These are phyloP conservation scores for Onychomys torridus DNA, from an alignment of 2,797 vertebrate species.

Conservation along the genomic window DNA sequence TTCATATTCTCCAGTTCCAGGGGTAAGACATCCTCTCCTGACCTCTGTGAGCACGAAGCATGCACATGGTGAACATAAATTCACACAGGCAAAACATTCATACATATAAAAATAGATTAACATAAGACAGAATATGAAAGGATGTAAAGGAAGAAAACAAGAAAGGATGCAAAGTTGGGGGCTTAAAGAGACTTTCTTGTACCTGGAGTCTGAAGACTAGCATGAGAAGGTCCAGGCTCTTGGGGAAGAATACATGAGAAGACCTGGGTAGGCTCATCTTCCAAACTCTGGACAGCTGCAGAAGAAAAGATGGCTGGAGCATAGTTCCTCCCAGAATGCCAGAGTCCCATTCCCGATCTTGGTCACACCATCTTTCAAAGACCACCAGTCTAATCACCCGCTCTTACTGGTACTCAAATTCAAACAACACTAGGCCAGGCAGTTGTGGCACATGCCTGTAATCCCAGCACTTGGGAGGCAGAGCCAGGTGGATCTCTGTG, in stretches of 20 bases:
- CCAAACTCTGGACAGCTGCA: constrained; percentile 40
- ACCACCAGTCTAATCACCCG: background rate
- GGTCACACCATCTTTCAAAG: background rate
- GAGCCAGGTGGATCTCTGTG: no score
- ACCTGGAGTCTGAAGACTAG: constrained; percentile 51
- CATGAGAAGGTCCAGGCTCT: background rate
- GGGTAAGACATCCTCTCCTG: background rate
- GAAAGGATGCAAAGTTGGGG: background rate
- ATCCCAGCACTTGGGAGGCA: no score
- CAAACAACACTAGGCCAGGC: background rate
- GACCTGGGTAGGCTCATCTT: constrained; percentile 88
- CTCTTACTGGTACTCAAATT: background rate
- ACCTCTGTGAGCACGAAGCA: background rate
- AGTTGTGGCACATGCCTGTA: accelerated
- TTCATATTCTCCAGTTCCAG: background rate
- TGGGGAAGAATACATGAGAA: constrained; percentile 76
- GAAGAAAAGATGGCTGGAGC: background rate
- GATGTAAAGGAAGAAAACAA: background rate
- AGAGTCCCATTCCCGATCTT: background rate
- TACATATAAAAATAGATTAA: background rate
- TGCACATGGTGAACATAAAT: background rate
- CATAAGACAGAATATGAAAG: background rate
- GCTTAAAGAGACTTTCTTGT: background rate
- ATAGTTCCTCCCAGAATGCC: background rate
- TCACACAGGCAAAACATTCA: background rate